A percentile compares a stretch with the other conserved stretches of the same genome.
These are phyloP conservation scores for Cephus pulcher DNA, from an alignment of 2,888 invertebrate species.

Conservation along the genomic window DNA sequence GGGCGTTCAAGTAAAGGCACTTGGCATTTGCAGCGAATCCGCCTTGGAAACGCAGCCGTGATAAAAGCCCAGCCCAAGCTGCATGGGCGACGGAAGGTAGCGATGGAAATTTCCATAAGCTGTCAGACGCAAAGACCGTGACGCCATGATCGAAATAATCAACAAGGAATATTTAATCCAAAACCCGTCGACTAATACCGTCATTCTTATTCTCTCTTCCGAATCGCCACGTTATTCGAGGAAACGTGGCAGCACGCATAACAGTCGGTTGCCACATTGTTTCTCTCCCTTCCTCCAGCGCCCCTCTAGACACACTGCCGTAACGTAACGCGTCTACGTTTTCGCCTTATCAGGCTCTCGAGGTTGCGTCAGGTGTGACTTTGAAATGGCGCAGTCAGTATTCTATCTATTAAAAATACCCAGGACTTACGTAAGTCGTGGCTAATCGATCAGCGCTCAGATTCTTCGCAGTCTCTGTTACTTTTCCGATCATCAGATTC, in stretches of 20 bases:
- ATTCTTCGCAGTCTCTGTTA: background rate
- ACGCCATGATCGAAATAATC: background rate
- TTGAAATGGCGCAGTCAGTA: slow-evolving; percentile 1
- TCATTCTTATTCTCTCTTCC: too few species aligned
- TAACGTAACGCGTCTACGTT: background rate
- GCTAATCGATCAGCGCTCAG: background rate
- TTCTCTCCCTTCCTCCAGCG: background rate
- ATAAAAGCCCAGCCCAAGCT: too few species aligned
- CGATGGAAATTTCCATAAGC: too few species aligned
- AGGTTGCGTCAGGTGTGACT: slow-evolving; percentile 1
- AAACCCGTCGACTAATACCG: background rate
- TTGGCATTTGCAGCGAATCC: background rate
- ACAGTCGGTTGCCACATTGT: background rate
- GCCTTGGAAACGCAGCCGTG: background rate
- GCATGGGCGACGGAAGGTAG: too few species aligned
- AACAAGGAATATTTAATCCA: background rate
- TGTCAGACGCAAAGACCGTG: background rate
- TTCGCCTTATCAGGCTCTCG: background rate
- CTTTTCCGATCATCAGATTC: background rate
- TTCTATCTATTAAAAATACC: background rate
- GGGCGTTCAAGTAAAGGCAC: background rate
- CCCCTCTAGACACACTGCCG: background rate
- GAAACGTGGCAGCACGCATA: background rate
- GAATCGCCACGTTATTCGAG: too few species aligned
- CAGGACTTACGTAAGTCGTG: background rate